Evolutionary conservation across 1,140 invertebrate genomes (phyloP), one percentile per base, ranked within the genome.

Genomic region (Arctopsyche grandis): DNA sequence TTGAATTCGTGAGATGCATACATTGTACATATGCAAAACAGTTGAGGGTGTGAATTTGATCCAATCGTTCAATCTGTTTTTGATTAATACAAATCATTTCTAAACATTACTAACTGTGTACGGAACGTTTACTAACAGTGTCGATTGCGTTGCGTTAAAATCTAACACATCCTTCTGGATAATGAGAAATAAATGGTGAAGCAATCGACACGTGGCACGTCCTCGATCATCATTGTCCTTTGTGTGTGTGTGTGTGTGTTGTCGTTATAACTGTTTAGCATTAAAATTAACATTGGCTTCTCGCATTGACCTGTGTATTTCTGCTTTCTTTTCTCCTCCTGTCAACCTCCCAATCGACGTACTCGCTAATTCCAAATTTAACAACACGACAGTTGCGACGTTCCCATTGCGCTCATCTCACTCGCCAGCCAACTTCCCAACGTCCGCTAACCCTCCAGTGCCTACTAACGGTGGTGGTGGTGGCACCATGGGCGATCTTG

Each of bases 261-360:
- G 21, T 60, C 58, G 58, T 48, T n/a, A n/a, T 58, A 16, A 58
- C 52, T 58, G 21, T 16, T 58, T 4, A 58, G 29, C 29, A 38
- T 38, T 4, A 38, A 26, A 22, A 26, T 22, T 24, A 66, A 69
- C 75, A 73, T 63, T 75, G 46, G 81, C 81, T 82, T 82, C 78
- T 81, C 78, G 83, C 83, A 81, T 83, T 82, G 81, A 82, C 81
- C 81, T 82, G 70, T 83, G 79, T 74, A 83, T 84, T 80, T 85
- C 84, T 84, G 86, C 85, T 87, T 84, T 85, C 71, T 84, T 84
- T 75, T 85, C 83, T 85, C 84, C 83, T 84, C 86, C 85, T 86
- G 85, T 85, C 84, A 87, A 66, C 63, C 87, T 81, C 76, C 76
- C 75, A 70, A 69, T 77, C 79, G 46, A 79, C 81, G 19, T 77